These are phyloP conservation scores for Mesoligia furuncula DNA, from an alignment of 2,888 invertebrate genomes.

Conservation along the genomic window DNA sequence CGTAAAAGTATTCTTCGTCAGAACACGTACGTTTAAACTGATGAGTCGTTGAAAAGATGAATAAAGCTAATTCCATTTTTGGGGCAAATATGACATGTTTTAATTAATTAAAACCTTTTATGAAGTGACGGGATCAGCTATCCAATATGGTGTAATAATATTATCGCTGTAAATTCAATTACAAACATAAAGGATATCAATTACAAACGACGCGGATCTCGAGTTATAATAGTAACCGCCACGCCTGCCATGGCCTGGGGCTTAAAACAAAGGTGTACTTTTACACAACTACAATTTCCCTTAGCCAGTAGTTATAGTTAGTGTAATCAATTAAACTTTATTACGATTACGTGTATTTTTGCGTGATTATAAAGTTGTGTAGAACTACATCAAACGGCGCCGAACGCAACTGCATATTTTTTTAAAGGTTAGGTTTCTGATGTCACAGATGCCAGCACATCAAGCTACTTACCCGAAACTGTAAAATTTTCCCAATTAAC, in stretches of 20 bases:
- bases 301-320: not conserved
- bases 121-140: not conserved
- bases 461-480: too few species aligned
- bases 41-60: not conserved
- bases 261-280: conserved; percentile 36
- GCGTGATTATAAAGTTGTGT: not conserved
- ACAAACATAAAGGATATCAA: conserved; percentile 36
- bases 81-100: conserved; percentile 1
- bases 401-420: not conserved
- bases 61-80: conserved; percentile 1
- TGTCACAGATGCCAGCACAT: too few species aligned
- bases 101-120: not conserved
- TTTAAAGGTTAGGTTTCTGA: not conserved
- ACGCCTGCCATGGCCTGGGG: conserved; percentile 31
- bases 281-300: not conserved
- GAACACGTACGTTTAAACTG: not conserved
- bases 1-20: not conserved
- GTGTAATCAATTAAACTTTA: conserved; percentile 12
- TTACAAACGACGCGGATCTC: conserved; percentile 34
- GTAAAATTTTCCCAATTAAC: too few species aligned
- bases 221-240: conserved; percentile 13
- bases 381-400: not conserved
- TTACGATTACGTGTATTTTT: not conserved
- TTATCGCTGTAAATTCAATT: conserved; percentile 49
- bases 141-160: conserved; percentile 5